phyloP scores from a whole-genome alignment of 2,113 vertebrate species.

The Chaetorhynchus papuensis region DNA sequence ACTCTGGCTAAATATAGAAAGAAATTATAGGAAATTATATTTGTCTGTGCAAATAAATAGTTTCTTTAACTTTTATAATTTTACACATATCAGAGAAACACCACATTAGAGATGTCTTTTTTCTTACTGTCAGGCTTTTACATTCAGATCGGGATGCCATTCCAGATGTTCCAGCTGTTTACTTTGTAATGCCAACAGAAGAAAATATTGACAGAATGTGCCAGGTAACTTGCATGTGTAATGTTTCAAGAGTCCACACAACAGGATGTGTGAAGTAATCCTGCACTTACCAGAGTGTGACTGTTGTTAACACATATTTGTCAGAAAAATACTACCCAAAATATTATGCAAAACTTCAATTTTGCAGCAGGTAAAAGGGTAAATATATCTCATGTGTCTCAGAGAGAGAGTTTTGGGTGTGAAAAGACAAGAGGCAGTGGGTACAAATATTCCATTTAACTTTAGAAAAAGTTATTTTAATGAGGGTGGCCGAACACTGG shows the following conservation, averaged over 20 bases:
- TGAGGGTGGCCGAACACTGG: not conserved
- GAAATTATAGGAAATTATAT: not conserved
- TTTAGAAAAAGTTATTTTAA: not conserved
- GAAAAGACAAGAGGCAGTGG: not conserved
- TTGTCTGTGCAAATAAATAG: not conserved
- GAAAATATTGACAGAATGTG: conserved; percentile 98
- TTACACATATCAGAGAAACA: not conserved
- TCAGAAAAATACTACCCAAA: not conserved
- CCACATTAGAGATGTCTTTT: not conserved
- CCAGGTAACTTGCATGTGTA: conserved; percentile 77
- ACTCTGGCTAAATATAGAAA: not conserved
- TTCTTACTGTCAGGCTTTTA: conserved; percentile 77
- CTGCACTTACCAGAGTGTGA: not conserved
- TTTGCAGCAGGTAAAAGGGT: not conserved
- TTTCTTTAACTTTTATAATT: not conserved
- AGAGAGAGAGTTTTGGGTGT: not conserved
- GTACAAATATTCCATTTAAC: not conserved
- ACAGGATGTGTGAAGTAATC: not conserved
- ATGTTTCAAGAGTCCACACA: not conserved
- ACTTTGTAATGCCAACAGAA: conserved; percentile 97
- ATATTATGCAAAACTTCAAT: not conserved
- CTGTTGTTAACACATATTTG: not conserved
- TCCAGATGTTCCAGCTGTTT: conserved; percentile 95
- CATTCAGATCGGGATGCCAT: conserved; percentile 97
- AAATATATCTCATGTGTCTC: not conserved